Conservation (phyloP, 2,888 invertebrate genomes). For the Eutolmus rufibarbis region DNA sequence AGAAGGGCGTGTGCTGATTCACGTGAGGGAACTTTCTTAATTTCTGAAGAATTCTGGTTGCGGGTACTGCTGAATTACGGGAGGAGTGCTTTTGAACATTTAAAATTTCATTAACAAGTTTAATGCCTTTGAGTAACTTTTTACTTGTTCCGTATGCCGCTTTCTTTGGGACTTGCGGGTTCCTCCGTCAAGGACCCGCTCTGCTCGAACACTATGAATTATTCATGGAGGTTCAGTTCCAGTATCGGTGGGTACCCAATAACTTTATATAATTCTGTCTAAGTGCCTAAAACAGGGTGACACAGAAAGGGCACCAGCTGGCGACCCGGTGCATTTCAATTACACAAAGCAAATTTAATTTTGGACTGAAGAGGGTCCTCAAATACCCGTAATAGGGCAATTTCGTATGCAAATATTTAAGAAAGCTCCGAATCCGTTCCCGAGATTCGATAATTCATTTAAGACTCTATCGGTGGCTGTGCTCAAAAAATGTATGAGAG, state of each 20-base stretch:
- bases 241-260: background rate
- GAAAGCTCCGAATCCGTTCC: background rate
- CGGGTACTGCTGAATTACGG: background rate
- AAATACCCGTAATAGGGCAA: background rate
- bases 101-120: constrained; percentile 14
- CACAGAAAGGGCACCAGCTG: background rate
- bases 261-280: background rate
- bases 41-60: background rate
- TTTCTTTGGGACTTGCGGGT: background rate
- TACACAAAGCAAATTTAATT: background rate
- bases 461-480: background rate
- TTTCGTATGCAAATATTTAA: background rate
- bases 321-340: background rate
- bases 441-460: background rate
- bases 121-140: background rate
- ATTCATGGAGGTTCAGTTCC: background rate
- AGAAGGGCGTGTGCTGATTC: background rate
- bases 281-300: background rate
- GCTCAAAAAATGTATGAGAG: background rate
- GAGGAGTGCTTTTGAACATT: background rate
- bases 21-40: constrained; percentile 9
- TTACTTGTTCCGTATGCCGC: background rate
- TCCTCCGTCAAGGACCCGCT: background rate
- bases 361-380: background rate
- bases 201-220: background rate